phyloP scores from a whole-genome alignment of 2,888 invertebrate genomes.

The Entomobrya multifasciata region DNA sequence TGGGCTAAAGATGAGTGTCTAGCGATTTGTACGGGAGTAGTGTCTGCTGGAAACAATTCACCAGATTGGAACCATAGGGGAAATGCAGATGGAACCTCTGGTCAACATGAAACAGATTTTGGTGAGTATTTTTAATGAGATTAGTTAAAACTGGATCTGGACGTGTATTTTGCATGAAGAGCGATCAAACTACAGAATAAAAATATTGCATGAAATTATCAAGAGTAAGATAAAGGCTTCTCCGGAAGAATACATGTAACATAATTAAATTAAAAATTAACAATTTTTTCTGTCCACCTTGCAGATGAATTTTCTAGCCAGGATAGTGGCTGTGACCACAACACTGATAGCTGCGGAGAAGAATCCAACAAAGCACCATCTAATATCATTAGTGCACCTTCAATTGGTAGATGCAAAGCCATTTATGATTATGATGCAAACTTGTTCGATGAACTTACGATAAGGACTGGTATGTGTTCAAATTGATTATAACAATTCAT shows the following conservation, averaged over 20 bases:
- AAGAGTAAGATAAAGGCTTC: no score
- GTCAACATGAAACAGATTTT: constrained; percentile 87
- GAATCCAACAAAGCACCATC: constrained; percentile 72
- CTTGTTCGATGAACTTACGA: constrained; percentile 91
- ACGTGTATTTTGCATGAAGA: no score
- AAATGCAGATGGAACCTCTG: constrained; percentile 91
- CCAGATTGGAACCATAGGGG: constrained; percentile 88
- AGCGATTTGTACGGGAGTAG: constrained; percentile 70
- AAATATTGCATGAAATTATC: no score
- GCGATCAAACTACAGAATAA: no score
- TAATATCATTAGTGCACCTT: constrained; percentile 80
- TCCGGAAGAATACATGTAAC: neutral
- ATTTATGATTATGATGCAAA: constrained; percentile 94
- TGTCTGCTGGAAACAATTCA: constrained; percentile 81
- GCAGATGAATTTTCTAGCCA: constrained; percentile 91
- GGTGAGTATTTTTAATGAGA: constrained; percentile 76
- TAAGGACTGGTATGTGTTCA: constrained; percentile 85
- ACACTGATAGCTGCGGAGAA: constrained; percentile 79
- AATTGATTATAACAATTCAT: constrained; percentile 55
- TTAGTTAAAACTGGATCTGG: neutral
- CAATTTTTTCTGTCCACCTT: no score
- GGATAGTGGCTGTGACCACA: constrained; percentile 82
- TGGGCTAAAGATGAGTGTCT: constrained; percentile 87
- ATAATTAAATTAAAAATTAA: neutral
- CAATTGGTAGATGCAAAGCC: constrained; percentile 90